phyloP scores from a whole-genome alignment of 2,113 vertebrate species.

The Oncorhynchus tshawytscha region DNA sequence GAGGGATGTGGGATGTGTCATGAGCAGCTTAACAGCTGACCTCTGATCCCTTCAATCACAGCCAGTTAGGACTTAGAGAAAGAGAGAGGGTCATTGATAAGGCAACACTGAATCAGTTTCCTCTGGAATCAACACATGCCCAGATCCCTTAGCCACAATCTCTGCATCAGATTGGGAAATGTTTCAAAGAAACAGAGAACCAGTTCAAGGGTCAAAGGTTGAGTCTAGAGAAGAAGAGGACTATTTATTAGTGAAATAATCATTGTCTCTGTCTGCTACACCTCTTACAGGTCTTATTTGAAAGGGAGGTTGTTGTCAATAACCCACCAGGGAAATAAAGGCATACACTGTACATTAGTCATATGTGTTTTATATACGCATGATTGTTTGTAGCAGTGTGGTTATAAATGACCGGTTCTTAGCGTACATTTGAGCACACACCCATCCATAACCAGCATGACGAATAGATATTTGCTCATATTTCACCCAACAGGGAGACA shows the following conservation, averaged over 20 bases:
- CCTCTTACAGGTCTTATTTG: too few relatives aligned
- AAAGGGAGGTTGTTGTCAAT: background rate
- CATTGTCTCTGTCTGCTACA: background rate
- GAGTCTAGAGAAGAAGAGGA: background rate
- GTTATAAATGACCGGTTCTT: slow-evolving; percentile 3
- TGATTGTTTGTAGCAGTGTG: background rate
- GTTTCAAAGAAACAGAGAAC: background rate
- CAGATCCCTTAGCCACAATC: background rate
- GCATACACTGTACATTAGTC: background rate
- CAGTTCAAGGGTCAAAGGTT: background rate
- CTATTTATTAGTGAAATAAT: background rate
- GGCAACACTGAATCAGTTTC: background rate
- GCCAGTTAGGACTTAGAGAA: background rate
- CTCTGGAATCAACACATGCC: background rate
- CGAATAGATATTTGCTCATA: slow-evolving; percentile 3
- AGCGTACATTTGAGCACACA: background rate
- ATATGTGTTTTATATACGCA: background rate
- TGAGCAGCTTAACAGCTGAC: background rate
- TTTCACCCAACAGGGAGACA: slow-evolving; percentile 1
- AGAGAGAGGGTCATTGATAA: background rate
- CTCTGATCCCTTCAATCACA: slow-evolving; percentile 2
- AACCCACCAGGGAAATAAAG: background rate
- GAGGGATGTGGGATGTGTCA: background rate
- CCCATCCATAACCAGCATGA: slow-evolving; percentile 1
- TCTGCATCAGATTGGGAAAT: background rate